Percentiles rank a stretch among this genome's conserved stretches.
Evolutionary conservation across 2,113 vertebrate species (phyloP).

Genomic region (Rattus rattus): DNA sequence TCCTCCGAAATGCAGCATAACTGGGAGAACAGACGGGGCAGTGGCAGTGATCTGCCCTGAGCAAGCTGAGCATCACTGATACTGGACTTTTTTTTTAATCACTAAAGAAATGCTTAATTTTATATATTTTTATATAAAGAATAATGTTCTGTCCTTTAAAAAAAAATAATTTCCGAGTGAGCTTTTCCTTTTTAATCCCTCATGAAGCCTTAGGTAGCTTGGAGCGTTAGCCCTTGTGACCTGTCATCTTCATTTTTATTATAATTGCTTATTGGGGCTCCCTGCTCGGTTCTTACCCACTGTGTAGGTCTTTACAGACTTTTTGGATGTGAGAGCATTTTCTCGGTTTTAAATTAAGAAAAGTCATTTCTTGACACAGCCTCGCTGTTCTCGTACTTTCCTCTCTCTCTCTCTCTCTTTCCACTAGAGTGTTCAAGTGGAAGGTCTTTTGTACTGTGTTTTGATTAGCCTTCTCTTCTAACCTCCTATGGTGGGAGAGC

Average conservation of each 20-base stretch:
- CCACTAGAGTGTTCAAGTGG: constrained; percentile 10
- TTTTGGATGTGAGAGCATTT: constrained; percentile 45
- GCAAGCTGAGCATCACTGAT: not conserved
- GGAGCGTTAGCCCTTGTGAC: not conserved
- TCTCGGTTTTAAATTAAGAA: constrained; percentile 15
- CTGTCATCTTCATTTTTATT: constrained; percentile 20
- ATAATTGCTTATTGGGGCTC: constrained; percentile 22
- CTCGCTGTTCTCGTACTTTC: not conserved
- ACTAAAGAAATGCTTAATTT: constrained; percentile 6
- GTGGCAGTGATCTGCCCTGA: not conserved
- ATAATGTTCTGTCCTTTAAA: not conserved
- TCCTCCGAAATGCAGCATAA: not conserved
- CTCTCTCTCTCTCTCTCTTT: not conserved
- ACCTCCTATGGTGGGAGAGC: not conserved
- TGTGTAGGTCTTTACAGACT: not conserved
- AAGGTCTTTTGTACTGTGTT: constrained; percentile 43
- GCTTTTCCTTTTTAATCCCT: not conserved
- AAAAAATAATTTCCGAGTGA: constrained; percentile 1
- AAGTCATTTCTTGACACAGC: constrained; percentile 49
- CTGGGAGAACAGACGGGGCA: not conserved
- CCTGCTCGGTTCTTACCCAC: constrained; percentile 26
- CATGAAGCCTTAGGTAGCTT: not conserved
- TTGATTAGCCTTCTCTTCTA: constrained; percentile 53
- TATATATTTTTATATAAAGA: not conserved
- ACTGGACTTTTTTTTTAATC: not conserved